Percentiles rank a stretch among this genome's conserved stretches.
phyloP scores from a whole-genome alignment of 1,140 invertebrate species.

The Brachionus plicatilis region DNA sequence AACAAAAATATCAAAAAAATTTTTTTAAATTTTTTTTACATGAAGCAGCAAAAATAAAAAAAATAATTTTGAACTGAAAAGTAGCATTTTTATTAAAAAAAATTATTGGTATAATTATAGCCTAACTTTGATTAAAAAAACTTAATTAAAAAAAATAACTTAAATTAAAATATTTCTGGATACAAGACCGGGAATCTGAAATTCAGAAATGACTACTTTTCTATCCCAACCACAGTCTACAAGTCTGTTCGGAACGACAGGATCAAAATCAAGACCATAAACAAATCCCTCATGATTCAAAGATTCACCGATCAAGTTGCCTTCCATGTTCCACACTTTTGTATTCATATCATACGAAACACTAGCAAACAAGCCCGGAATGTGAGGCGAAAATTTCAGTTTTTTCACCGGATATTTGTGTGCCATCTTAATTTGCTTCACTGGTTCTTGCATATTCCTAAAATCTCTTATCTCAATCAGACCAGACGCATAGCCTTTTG shows the following conservation, averaged over 20 bases:
- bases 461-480: conserved; percentile 34
- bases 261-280: conserved; percentile 37
- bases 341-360: conserved; percentile 39
- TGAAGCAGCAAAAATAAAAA: no score
- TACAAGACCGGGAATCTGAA: conserved; percentile 3
- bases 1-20: no score
- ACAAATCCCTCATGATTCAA: conserved; percentile 10
- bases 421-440: not conserved
- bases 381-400: conserved; percentile 28
- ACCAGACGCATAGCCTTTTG: conserved; percentile 9
- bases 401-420: conserved; percentile 30
- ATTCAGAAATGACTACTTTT: conserved; percentile 39
- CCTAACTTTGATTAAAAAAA: not conserved
- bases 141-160: not conserved
- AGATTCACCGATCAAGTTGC: not conserved
- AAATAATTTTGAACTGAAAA: no score
- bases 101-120: no score
- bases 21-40: no score
- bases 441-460: not conserved
- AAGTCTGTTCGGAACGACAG: not conserved
- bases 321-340: conserved; percentile 21
- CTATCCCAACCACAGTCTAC: conserved; percentile 37
- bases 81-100: no score
- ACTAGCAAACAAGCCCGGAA: not conserved
- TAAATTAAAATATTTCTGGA: conserved; percentile 12